A percentile compares a stretch with the other conserved stretches of the same genome.
These are phyloP conservation scores for Alectura lathami DNA, from an alignment of 2,113 vertebrate genomes.

Conservation along the genomic window DNA sequence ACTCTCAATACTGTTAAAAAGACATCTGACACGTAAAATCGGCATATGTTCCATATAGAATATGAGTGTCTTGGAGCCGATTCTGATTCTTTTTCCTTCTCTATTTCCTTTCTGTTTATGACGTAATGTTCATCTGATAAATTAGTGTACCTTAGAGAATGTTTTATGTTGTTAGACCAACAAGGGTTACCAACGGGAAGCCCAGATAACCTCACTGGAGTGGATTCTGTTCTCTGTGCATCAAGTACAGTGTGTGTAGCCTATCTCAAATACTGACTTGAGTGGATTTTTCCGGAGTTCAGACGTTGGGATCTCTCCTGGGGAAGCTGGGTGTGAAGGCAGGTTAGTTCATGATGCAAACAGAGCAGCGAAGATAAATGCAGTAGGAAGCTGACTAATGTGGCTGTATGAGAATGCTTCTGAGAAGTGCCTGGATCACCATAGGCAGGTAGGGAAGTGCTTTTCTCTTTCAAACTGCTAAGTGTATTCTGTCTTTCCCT, in stretches of 20 bases:
- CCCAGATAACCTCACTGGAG: not conserved
- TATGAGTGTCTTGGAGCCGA: too few species aligned
- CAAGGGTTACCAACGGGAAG: not conserved
- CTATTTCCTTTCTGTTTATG: not conserved
- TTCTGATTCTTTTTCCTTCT: too few species aligned
- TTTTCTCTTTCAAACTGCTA: not conserved
- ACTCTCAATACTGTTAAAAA: not conserved
- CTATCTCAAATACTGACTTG: rapidly evolving
- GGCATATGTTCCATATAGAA: not conserved
- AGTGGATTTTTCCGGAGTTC: not conserved
- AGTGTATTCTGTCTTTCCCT: not conserved
- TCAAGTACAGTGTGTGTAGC: too few species aligned
- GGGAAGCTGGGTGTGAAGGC: not conserved
- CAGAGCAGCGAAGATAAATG: not conserved
- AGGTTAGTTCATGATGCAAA: not conserved
- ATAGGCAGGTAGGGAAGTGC: not conserved
- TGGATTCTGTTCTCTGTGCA: not conserved
- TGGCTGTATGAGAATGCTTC: rapidly evolving
- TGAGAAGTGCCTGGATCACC: not conserved
- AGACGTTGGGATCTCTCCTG: not conserved
- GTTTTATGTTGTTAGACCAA: not conserved
- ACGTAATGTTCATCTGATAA: not conserved
- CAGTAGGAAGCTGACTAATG: not conserved
- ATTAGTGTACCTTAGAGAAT: not conserved
- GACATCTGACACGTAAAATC: not conserved